Conservation (phyloP, 2,888 invertebrate genomes). For the Lasioglossum morio region DNA sequence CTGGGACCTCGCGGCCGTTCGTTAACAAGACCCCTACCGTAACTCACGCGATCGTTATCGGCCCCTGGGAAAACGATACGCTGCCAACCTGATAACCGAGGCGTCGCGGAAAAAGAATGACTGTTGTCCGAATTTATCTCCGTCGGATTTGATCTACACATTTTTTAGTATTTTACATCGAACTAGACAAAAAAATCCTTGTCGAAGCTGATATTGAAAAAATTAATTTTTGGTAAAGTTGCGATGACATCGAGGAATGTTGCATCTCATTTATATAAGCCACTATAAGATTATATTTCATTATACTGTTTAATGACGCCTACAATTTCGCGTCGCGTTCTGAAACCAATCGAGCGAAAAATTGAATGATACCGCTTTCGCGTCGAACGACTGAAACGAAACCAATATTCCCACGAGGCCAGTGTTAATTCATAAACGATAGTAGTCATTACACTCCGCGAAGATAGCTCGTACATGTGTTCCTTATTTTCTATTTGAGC, state of each 20-base stretch:
- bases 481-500: neutral
- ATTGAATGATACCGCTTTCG: neutral
- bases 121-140: neutral
- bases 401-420: neutral
- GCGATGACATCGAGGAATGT: neutral
- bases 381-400: neutral
- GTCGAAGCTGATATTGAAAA: too few species aligned
- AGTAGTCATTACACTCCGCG: neutral
- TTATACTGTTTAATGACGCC: neutral
- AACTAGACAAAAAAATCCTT: too few species aligned
- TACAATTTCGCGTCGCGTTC: neutral
- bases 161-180: too few species aligned
- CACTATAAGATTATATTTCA: neutral
- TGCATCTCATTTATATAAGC: neutral
- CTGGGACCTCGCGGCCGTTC: conserved; percentile 50
- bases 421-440: neutral
- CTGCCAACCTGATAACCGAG: neutral
- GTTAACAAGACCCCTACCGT: conserved; percentile 56
- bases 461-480: neutral
- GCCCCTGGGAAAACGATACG: conserved; percentile 64
- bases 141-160: too few species aligned
- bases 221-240: too few species aligned
- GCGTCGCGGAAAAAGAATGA: neutral
- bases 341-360: neutral
- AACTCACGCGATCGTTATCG: conserved; percentile 69